phyloP scores from a whole-genome alignment of 2,113 vertebrate genomes.

The Pyxicephalus adspersus region DNA sequence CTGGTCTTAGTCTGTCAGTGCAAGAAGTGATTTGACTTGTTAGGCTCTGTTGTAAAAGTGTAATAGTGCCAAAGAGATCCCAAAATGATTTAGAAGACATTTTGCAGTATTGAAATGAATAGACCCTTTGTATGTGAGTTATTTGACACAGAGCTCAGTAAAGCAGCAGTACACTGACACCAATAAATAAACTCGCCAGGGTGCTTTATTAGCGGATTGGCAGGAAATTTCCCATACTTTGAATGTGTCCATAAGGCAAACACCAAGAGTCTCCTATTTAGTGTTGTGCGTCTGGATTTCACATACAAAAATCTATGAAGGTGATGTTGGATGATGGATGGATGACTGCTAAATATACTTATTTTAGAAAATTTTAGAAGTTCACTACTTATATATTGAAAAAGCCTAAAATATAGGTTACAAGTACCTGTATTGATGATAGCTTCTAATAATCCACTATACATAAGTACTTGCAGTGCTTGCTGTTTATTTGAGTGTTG shows the following conservation, averaged over 20 bases:
- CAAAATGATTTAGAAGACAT: slow-evolving; percentile 13
- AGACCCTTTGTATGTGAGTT: slow-evolving; percentile 18
- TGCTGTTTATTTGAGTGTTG: no score
- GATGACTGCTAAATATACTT: no score
- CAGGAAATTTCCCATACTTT: slow-evolving; percentile 15
- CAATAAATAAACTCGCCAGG: slow-evolving; percentile 33
- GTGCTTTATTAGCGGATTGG: slow-evolving; percentile 28
- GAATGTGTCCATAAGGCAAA: slow-evolving; percentile 6
- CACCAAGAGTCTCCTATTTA: neutral
- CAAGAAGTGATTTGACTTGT: neutral
- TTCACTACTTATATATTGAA: no score
- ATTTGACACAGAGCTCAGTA: slow-evolving; percentile 25
- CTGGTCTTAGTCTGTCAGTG: no score
- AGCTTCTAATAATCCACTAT: no score
- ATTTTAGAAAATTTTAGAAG: no score
- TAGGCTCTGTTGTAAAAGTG: slow-evolving; percentile 40
- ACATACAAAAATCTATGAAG: no score
- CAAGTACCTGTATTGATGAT: no score
- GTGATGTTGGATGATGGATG: no score
- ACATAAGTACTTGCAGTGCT: no score
- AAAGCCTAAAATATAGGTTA: no score
- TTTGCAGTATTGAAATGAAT: slow-evolving; percentile 10
- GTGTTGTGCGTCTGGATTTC: neutral
- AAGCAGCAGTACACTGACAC: neutral
- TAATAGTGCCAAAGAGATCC: slow-evolving; percentile 7